Evolutionary conservation across 2,797 vertebrate genomes (phyloP), one percentile per base, ranked within the genome.

Genomic region (Silurus lanzhouensis): DNA sequence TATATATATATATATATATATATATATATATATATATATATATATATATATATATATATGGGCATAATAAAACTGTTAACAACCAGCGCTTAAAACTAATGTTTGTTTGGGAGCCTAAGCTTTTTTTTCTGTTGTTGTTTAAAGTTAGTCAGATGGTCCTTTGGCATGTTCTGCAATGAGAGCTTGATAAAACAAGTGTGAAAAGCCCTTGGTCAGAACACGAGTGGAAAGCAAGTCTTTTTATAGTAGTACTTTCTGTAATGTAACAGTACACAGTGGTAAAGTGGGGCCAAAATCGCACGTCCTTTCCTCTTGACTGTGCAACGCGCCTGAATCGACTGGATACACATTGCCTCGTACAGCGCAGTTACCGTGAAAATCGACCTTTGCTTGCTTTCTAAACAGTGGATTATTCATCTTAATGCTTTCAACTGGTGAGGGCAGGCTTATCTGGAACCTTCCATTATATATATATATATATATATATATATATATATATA

Each of bases 301-400:
- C 85, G 88, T 89, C 90, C 80, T 90, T 90, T 89, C 83, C 84
- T 91, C 89, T 90, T 90, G 83, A 91, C 83, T 86, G 91, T 83
- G 88, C 88, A 87, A 84, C 58, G 64, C 85, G 68, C 90, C 89
- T 89, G 88, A 92, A 94, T 91, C 86, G 91, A 93, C 92, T 91
- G 83, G 88, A 91, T 92, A 89, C 85, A 86, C 88, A 20, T 71
- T 76, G 81, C 89, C 86, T 91, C 90, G 92, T 92, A 91, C 91
- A 86, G 92, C 91, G 92, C 92, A 92, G 92, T 92, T 83, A 93
- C 92, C 91, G 90, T 94, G 90, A 91, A 95, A 92, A 94, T 93
- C 92, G 93, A 95, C 93, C 92, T 94, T 95, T 94, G 91, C 93
- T 91, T 91, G 91, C 90, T 94, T 94, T 94, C 89, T 92, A 92